Percentiles rank a stretch among this genome's conserved stretches.
These are phyloP conservation scores for Euwallacea fornicatus DNA, from an alignment of 1,140 invertebrate genomes.

Conservation along the genomic window DNA sequence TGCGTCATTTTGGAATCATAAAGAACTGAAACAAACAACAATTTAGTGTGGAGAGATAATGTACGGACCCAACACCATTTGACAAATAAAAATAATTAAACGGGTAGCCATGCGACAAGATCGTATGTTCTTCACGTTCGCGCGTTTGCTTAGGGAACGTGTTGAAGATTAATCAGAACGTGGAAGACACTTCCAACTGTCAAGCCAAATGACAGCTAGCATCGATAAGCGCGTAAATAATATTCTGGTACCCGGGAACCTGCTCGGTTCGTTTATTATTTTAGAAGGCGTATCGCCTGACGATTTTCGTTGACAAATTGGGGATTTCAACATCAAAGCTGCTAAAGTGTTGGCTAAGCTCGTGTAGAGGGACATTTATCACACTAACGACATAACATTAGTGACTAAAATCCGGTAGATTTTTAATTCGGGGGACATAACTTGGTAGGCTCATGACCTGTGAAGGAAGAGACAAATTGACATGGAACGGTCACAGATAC, in stretches of 20 bases:
- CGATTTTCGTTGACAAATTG: no score
- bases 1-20: no score
- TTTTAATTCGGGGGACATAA: background rate
- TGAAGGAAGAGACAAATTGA: slow-evolving; percentile 3
- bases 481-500: slow-evolving; percentile 1
- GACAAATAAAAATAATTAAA: slow-evolving; percentile 29
- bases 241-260: slow-evolving; percentile 8
- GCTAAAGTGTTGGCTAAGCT: no score
- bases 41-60: slow-evolving; percentile 6
- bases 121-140: slow-evolving; percentile 21
- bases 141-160: slow-evolving; percentile 18
- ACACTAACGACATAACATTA: no score
- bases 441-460: background rate
- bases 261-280: slow-evolving; percentile 1
- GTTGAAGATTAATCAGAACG: slow-evolving; percentile 24
- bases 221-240: slow-evolving; percentile 22
- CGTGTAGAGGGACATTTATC: no score
- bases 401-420: no score
- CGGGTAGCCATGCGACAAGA: slow-evolving; percentile 23
- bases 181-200: slow-evolving; percentile 26
- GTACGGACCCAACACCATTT: background rate
- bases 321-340: no score
- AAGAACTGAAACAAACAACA: slow-evolving; percentile 8
- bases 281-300: background rate
- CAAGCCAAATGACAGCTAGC: slow-evolving; percentile 12